phyloP scores from a whole-genome alignment of 2,113 vertebrate species.

The Ceuthmochares aereus region DNA sequence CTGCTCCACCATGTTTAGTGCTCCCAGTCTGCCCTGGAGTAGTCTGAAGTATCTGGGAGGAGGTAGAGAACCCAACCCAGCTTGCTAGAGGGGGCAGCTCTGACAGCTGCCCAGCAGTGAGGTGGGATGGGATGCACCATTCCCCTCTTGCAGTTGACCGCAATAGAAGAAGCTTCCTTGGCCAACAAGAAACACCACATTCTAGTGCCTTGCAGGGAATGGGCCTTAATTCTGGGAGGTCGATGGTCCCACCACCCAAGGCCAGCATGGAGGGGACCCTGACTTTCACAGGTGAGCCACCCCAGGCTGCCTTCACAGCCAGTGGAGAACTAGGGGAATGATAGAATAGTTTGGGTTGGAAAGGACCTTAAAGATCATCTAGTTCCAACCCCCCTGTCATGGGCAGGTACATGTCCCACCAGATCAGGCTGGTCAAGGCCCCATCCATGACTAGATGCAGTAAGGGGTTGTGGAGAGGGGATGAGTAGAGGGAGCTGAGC shows the following conservation, averaged over 20 bases:
- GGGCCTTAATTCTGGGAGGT: background rate
- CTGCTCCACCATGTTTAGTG: background rate
- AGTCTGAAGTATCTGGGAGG: background rate
- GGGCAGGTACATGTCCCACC: too few relatives aligned
- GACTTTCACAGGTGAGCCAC: background rate
- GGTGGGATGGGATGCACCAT: background rate
- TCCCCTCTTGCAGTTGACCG: background rate
- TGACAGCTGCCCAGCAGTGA: background rate
- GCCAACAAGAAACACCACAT: background rate
- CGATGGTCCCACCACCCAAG: background rate
- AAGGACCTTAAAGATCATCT: too few relatives aligned
- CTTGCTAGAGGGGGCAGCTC: background rate
- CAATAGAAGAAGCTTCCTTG: background rate
- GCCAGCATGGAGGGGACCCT: background rate
- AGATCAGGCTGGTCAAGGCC: too few relatives aligned
- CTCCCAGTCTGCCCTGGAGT: background rate
- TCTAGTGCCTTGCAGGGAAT: background rate
- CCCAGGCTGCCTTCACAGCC: background rate
- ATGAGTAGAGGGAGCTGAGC: background rate
- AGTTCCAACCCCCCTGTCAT: too few relatives aligned
- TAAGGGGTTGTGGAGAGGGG: rapidly evolving
- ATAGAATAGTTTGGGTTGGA: too few relatives aligned
- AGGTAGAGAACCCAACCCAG: background rate
- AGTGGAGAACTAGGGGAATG: rapidly evolving
- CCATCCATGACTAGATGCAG: background rate